A percentile compares a stretch with the other conserved stretches of the same genome.
These are phyloP conservation scores for Nomada lathburiana DNA, from an alignment of 2,888 invertebrate species.

Conservation along the genomic window DNA sequence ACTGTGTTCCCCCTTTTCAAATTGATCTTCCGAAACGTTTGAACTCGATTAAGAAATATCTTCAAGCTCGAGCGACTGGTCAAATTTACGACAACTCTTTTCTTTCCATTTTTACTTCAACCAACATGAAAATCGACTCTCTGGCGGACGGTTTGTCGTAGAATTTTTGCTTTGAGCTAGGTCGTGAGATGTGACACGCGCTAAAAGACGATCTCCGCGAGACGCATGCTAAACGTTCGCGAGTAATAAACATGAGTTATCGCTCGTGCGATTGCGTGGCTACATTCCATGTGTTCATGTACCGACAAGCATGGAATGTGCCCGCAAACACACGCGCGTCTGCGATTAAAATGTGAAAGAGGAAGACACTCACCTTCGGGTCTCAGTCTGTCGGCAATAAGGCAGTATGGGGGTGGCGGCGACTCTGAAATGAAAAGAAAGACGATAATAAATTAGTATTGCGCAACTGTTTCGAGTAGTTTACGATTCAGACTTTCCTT, in stretches of 20 bases:
- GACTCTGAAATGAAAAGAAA: constrained; percentile 88
- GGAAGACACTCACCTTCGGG: constrained; percentile 89
- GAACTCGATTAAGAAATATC: neutral
- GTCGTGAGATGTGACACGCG: constrained; percentile 61
- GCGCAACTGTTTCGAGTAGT: neutral
- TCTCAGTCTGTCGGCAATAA: constrained; percentile 89
- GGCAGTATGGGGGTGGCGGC: constrained; percentile 93
- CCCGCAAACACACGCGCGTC: neutral
- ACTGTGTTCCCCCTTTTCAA: too few relatives aligned
- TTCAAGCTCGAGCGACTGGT: neutral
- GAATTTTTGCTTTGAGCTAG: constrained; percentile 59
- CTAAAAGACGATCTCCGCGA: constrained; percentile 41
- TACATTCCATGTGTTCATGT: constrained; percentile 27
- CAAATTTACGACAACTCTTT: neutral
- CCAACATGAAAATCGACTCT: neutral
- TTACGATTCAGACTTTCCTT: neutral
- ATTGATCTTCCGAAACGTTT: too few relatives aligned
- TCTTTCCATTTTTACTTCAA: neutral
- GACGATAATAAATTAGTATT: neutral
- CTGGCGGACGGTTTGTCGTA: constrained; percentile 5
- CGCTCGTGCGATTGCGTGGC: constrained; percentile 49
- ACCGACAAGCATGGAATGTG: neutral
- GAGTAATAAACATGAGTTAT: constrained; percentile 69
- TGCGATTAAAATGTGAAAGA: constrained; percentile 29
- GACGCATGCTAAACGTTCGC: constrained; percentile 63